Conservation (phyloP, 37 sponge, comb jelly and placozoan species). For the Beroe ovata region DNA sequence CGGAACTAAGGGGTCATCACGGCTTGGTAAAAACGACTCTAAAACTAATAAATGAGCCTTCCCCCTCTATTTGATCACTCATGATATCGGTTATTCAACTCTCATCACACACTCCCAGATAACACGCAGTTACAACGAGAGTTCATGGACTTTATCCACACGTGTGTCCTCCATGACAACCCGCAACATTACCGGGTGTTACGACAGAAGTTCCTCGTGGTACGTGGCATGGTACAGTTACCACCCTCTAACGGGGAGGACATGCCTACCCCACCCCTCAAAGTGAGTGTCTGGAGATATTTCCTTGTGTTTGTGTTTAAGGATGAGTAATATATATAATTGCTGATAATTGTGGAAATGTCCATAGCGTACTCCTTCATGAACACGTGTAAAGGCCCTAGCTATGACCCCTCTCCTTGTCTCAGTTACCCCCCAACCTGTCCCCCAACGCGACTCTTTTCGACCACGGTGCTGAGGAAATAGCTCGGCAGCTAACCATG, state of each 20-base stretch:
- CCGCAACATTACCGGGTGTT: slow-evolving; percentile 79
- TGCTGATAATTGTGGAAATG: too few species aligned
- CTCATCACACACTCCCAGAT: too few species aligned
- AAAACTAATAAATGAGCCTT: too few species aligned
- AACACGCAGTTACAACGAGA: slow-evolving; percentile 72
- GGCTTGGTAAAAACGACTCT: too few species aligned
- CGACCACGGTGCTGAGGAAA: slow-evolving; percentile 92
- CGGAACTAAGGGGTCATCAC: neutral
- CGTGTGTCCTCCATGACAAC: slow-evolving; percentile 76
- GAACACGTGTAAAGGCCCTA: too few species aligned
- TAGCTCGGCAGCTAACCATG: slow-evolving; percentile 88
- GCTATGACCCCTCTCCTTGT: neutral
- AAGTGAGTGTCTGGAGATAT: neutral
- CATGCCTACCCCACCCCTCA: slow-evolving; percentile 3
- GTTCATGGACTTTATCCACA: slow-evolving; percentile 75
- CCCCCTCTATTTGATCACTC: too few species aligned
- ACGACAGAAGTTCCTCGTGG: slow-evolving; percentile 74
- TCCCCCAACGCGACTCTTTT: slow-evolving; percentile 74
- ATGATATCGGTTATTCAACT: too few species aligned
- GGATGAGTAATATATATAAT: neutral
- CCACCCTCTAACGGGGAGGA: neutral
- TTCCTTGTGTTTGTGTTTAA: neutral
- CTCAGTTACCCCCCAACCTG: slow-evolving; percentile 73
- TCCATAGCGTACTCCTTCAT: neutral
- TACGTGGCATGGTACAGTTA: slow-evolving; percentile 71